phyloP scores from a whole-genome alignment of 2,797 vertebrate genomes.

The Zalophus californianus region DNA sequence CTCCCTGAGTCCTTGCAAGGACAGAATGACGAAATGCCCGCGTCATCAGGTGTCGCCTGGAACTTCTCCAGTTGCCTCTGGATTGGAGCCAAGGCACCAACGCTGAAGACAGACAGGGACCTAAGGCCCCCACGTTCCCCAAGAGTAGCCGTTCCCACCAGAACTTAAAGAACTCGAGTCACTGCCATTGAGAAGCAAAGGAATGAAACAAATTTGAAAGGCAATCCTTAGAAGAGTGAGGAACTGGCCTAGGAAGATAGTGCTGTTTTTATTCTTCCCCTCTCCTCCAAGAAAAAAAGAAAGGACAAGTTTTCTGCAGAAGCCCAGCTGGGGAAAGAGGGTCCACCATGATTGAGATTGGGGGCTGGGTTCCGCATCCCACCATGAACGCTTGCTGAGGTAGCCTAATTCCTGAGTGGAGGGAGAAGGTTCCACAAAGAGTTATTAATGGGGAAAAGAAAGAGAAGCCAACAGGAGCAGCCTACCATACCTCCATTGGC shows the following conservation, averaged over 20 bases:
- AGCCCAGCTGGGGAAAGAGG: not conserved
- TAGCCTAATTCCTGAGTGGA: not conserved
- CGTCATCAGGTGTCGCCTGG: not conserved
- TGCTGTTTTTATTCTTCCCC: not conserved
- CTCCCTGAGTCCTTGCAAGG: not conserved
- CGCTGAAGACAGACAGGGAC: not conserved
- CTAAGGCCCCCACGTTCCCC: not conserved
- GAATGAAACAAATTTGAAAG: not conserved
- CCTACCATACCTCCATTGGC: not conserved
- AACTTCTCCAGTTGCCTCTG: not conserved
- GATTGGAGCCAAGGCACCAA: not conserved
- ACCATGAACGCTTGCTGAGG: not conserved
- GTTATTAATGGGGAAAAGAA: not conserved
- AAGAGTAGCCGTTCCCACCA: not conserved
- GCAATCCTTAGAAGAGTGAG: not conserved
- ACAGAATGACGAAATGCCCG: not conserved
- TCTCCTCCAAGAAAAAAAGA: not conserved
- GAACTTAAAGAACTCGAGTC: not conserved
- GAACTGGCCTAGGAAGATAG: not conserved
- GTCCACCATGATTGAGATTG: accelerated
- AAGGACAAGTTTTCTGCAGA: not conserved
- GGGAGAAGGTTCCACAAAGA: not conserved
- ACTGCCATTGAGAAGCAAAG: not conserved
- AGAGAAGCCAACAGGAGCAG: not conserved
- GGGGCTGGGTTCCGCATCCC: not conserved